A percentile compares a stretch with the other conserved stretches of the same genome.
These are phyloP conservation scores for Octodon degus DNA, from an alignment of 2,113 vertebrate species.

Conservation along the genomic window DNA sequence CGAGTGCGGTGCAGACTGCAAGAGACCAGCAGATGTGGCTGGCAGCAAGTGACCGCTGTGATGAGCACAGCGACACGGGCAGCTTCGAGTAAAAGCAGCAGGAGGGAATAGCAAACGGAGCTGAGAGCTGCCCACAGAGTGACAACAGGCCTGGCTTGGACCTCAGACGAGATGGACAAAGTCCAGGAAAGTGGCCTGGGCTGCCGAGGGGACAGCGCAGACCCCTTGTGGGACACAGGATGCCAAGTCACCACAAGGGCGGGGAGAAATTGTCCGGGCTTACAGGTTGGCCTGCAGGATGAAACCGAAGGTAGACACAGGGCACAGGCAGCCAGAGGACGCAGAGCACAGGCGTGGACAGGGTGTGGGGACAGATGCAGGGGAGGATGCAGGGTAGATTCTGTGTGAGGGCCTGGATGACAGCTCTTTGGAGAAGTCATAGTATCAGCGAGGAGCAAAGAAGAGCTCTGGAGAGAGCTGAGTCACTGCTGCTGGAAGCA, in stretches of 20 bases:
- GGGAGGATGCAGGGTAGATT: neutral
- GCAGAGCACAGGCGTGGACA: neutral
- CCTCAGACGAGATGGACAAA: accelerated
- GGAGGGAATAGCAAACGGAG: neutral
- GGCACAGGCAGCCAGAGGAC: neutral
- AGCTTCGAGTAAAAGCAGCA: neutral
- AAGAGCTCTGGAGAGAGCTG: neutral
- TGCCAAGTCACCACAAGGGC: neutral
- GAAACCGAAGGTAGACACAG: neutral
- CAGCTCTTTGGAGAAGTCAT: neutral
- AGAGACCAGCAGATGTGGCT: neutral
- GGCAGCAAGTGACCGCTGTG: neutral
- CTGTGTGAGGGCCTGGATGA: neutral
- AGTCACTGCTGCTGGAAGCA: neutral
- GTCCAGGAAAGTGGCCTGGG: neutral
- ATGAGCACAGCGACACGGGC: neutral
- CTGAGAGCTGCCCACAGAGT: neutral
- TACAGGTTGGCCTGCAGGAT: neutral
- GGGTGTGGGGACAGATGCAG: neutral
- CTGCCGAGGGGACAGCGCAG: neutral
- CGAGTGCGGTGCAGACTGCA: neutral
- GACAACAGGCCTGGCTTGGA: neutral
- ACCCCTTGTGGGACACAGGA: neutral
- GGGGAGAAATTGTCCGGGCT: neutral
- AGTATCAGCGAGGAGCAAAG: neutral